Conservation (phyloP, 2,113 vertebrate genomes). For the Elephantulus edwardii region DNA sequence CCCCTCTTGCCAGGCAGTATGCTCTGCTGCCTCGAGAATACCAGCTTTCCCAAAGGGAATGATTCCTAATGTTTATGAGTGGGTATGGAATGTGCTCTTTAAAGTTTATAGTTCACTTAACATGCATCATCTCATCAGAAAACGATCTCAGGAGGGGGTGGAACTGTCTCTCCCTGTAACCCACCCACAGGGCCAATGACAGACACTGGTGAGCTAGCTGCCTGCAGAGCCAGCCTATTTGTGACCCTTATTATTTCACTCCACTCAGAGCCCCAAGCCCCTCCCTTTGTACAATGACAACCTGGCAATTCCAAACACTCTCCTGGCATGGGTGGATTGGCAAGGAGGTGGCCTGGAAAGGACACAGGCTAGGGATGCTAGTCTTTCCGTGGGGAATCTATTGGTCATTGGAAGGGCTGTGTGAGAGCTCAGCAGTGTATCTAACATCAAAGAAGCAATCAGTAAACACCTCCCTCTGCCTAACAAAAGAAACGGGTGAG, state of each 20-base stretch:
- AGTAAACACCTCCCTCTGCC: background rate
- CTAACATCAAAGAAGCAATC: background rate
- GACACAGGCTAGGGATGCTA: background rate
- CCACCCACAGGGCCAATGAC: slow-evolving; percentile 40
- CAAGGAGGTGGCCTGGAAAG: slow-evolving; percentile 61
- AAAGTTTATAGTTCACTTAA: slow-evolving; percentile 71
- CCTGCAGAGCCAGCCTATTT: background rate
- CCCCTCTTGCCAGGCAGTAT: background rate
- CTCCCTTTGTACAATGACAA: slow-evolving; percentile 30
- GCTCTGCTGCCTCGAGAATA: slow-evolving; percentile 23
- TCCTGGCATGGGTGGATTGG: slow-evolving; percentile 58
- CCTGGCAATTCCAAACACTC: slow-evolving; percentile 29
- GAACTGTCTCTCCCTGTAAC: slow-evolving; percentile 38
- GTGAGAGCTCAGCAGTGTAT: background rate
- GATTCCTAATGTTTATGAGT: slow-evolving; percentile 54
- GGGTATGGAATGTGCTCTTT: slow-evolving; percentile 69
- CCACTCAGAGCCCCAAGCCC: background rate
- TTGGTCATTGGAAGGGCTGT: background rate
- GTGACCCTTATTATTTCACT: slow-evolving; percentile 45
- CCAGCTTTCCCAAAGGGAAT: slow-evolving; percentile 65
- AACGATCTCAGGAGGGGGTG: slow-evolving; percentile 28
- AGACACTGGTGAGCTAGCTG: background rate
- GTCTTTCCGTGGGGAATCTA: background rate
- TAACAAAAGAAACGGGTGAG: background rate
- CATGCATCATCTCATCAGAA: slow-evolving; percentile 62